Evolutionary conservation across 2,888 invertebrate species (phyloP), one percentile per base, ranked within the genome.

Genomic region (Caradrina clavipalpis): DNA sequence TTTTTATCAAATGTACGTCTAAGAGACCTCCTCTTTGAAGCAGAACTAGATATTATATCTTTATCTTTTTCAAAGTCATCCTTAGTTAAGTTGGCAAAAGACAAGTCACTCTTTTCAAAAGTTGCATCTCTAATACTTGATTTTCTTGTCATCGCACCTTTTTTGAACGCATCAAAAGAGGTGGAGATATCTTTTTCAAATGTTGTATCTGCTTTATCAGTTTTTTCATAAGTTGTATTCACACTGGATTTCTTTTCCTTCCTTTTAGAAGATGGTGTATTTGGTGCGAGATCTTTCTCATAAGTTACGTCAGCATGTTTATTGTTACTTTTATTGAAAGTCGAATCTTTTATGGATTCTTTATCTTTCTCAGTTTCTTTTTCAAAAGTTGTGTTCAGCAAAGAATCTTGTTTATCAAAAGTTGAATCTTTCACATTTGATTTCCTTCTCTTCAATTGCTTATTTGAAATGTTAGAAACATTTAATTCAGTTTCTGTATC

Each of bases 161-260:
- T 71, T 62, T 70, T 76, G 22, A 78, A 79, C 62, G 81, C 83
- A 55, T 87, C 85, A 70, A 80, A 85, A 19, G 82, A 71, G 17
- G 67, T 51, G 3, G 76, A 70, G 53, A 2, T 42, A 39, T 76
- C 76, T 74, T 84, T 71, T 50, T 76, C 76, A 76, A 68, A 75
- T 49, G 69, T 72, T n/a, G 70, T 69, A 39, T 76, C 74, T 59
- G 11, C 56, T 53, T 82, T 86, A 17, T 88, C 82, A 65, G 70
- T 77, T 66, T 82, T 87, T 56, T 88, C 83, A 69, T 77, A 83
- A n/a, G 80, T 83, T 15, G 72, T 54, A 62, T 87, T 78, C 0
- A 74, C 31, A 56, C 57, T 70, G 4, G 63, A 58, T 39, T 69
- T 66, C 4, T 57, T 63, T 35, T 62, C 26, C 2, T 49, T 71